These are phyloP conservation scores for Myrmecophaga tridactyla DNA, from an alignment of 2,113 vertebrate genomes.

Conservation along the genomic window DNA sequence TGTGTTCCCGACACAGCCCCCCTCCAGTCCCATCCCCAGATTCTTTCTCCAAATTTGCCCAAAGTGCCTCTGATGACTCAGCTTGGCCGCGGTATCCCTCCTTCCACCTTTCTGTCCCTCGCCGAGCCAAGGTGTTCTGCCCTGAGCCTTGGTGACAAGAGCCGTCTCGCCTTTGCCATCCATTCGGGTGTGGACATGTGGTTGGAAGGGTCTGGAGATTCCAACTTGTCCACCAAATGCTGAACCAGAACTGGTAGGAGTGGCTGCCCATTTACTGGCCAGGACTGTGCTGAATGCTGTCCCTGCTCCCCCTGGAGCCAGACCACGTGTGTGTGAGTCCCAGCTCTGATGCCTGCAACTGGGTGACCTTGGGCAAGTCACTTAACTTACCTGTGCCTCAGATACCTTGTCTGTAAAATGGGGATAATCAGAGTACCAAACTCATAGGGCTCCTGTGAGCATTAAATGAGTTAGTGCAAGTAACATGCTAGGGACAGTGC, in stretches of 20 bases:
- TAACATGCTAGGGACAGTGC: neutral
- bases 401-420: neutral
- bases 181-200: neutral
- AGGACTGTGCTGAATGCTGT: neutral
- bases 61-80: slow-evolving; percentile 65
- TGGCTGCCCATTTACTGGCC: neutral
- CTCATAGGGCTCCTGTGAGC: neutral
- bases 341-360: neutral
- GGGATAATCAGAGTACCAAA: neutral
- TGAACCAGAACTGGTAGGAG: neutral
- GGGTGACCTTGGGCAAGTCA: neutral
- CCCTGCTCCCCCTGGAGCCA: neutral
- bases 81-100: neutral
- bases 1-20: neutral
- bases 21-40: slow-evolving; percentile 21
- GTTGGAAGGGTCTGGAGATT: neutral
- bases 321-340: neutral
- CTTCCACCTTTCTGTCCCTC: neutral
- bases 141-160: neutral
- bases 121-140: neutral
- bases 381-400: neutral
- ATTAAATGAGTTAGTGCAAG: neutral
- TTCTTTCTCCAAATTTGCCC: slow-evolving; percentile 74
- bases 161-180: neutral
- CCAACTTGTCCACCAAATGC: neutral